Percentiles rank a stretch among this genome's conserved stretches.
These are phyloP conservation scores for Takifugu flavidus DNA, from an alignment of 2,113 vertebrate genomes.

Conservation along the genomic window DNA sequence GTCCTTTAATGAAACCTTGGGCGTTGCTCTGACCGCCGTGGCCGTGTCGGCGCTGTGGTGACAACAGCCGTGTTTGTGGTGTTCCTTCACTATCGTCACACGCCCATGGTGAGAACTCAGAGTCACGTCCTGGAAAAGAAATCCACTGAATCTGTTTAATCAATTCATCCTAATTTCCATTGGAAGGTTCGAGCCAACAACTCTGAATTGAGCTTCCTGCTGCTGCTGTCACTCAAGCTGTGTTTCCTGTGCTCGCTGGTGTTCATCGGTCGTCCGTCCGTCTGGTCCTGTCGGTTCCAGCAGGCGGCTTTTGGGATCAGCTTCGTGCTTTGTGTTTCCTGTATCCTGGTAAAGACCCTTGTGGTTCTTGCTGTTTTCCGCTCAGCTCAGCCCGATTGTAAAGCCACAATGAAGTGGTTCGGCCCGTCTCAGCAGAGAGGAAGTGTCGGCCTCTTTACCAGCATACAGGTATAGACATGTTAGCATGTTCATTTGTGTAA, in stretches of 20 bases:
- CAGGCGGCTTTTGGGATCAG: constrained; percentile 75
- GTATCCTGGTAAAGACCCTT: constrained; percentile 73
- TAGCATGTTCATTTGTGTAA: neutral
- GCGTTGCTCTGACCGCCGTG: constrained; percentile 62
- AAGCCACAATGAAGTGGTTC: constrained; percentile 67
- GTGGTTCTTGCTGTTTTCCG: constrained; percentile 71
- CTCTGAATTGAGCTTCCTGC: constrained; percentile 75
- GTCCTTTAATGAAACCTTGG: constrained; percentile 68
- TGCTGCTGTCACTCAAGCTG: constrained; percentile 70
- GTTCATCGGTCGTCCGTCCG: constrained; percentile 68
- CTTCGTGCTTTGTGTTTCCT: constrained; percentile 74
- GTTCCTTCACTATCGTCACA: constrained; percentile 57
- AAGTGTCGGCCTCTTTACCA: constrained; percentile 56
- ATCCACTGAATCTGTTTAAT: too few relatives aligned
- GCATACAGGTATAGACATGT: constrained; percentile 22
- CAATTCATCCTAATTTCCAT: neutral
- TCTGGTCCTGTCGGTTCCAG: constrained; percentile 71
- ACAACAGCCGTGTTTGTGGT: constrained; percentile 69
- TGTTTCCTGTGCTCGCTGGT: constrained; percentile 75
- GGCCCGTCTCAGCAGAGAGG: constrained; percentile 69
- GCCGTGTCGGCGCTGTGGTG: constrained; percentile 59
- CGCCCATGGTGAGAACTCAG: constrained; percentile 57
- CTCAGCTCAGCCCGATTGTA: constrained; percentile 61
- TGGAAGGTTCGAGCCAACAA: constrained; percentile 72
- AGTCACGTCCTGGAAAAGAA: neutral